Evolutionary conservation across 2,888 invertebrate species (phyloP), one percentile per base, ranked within the genome.

Genomic region (Diploptera punctata): DNA sequence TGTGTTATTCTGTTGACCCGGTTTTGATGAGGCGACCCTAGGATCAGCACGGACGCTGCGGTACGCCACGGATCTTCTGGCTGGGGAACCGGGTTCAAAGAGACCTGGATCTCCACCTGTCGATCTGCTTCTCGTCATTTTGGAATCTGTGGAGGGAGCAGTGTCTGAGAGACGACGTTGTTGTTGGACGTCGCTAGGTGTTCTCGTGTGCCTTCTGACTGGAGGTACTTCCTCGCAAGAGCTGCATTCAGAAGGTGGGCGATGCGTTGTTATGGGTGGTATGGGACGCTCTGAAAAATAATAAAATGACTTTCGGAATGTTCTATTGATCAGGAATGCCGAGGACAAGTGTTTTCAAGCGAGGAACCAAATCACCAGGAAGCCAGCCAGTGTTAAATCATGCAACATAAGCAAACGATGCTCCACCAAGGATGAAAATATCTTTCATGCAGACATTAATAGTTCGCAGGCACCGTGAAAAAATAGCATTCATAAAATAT

Each of bases 1-100:
- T 0, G 93, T 93, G 77, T 91, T 91, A 70, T 89, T 88, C 1
- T 87, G 21, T 9, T 18, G 21, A 7, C 24, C 38, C 0, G 60
- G 38, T 26, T 49, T 44, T 0, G 49, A 49, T 29, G 67, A 16
- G 16, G 49, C 13, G 19, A 31, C 52, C 24, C 69, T 31, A 13
- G 73, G 72, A 21, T 73, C 68, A 19, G 71, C n/a, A 52, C 87
- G 80, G 38, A 83, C 81, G 1, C 83, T 83, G n/a, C 82, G 77
- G 75, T 83, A 83, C 1, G 76, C 83, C 70, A 38, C 65, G 77
- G 85, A 80, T 80, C 78, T 81, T 83, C 79, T 21, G 44, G n/a
- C n/a, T 9, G 65, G 65, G 16, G 65, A 65, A 1, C 65, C 65
- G 13, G 65, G 44, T 16, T 26, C 26, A 21, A 61, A 61, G 1